These are phyloP conservation scores for Entosphenus tridentatus DNA, from an alignment of 2,113 vertebrate genomes.

Conservation along the genomic window DNA sequence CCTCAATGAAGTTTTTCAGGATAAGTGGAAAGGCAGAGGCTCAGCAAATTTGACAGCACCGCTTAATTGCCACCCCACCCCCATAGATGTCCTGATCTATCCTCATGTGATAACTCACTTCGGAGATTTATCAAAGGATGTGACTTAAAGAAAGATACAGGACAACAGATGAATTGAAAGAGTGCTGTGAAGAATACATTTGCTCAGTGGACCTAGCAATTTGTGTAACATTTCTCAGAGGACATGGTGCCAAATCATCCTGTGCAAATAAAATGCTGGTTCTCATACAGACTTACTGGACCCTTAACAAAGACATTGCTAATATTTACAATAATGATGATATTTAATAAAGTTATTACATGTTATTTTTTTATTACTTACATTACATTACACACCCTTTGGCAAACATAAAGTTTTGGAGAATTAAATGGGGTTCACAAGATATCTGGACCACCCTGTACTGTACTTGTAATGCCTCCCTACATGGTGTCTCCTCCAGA, in stretches of 20 bases:
- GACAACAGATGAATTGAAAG: background rate
- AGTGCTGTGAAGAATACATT: background rate
- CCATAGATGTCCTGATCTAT: background rate
- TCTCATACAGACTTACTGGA: too few species aligned
- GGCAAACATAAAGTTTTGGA: too few species aligned
- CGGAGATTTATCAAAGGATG: background rate
- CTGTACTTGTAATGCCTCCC: too few species aligned
- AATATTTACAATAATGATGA: too few species aligned
- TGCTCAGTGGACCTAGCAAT: slow-evolving; percentile 1
- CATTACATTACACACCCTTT: too few species aligned
- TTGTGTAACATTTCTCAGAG: background rate
- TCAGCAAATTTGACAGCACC: slow-evolving; percentile 1
- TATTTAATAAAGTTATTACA: too few species aligned
- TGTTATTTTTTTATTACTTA: too few species aligned
- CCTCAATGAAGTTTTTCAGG: background rate
- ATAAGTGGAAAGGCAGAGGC: slow-evolving; percentile 4
- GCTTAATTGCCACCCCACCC: slow-evolving; percentile 2
- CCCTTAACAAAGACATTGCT: too few species aligned
- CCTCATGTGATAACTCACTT: slow-evolving; percentile 3
- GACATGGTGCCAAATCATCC: background rate
- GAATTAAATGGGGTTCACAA: too few species aligned
- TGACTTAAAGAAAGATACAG: background rate
- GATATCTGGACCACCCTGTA: too few species aligned
- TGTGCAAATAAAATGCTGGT: too few species aligned
- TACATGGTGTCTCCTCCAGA: too few species aligned